Evolutionary conservation across 2,888 invertebrate species (phyloP), one percentile per base, ranked within the genome.

Genomic region (Petrophora chlorosata): DNA sequence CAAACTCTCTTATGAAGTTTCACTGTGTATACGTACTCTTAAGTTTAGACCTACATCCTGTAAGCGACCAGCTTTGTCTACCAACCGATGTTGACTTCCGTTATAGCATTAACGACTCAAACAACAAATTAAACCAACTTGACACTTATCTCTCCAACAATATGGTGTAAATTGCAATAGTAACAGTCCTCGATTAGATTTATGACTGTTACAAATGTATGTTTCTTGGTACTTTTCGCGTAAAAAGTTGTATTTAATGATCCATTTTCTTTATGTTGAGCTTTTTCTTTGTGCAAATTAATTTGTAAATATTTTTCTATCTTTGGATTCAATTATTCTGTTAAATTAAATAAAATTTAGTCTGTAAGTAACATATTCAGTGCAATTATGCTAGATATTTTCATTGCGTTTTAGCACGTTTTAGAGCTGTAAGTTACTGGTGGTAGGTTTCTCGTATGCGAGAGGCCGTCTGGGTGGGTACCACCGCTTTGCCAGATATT

Each of bases 181-280:
- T 46, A 19, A 13, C 35, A 7, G 1, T 49, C 44, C 33, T 38
- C 54, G 65, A 68, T 70, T 61, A 76, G 77, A 84, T 84, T 85
- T 84, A 84, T 79, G 78, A 70, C 69, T 74, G 76, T 70, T 63
- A 73, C 75, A 77, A 84, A 82, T 82, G 73, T 61, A 67, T 73
- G 66, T 70, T 70, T 61, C 53, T 70, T 70, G 70, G 35, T 36
- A 36, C 29, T 41, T 45, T 47, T 35, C 29, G 30, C 28, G 41
- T 41, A 36, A 72, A 74, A 76, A 73, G 70, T 76, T 65, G 57
- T 60, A 58, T 74, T 76, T 79, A 79, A 82, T 79, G 79, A 80
- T 67, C 70, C 68, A 71, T 77, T 78, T 64, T 59, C 67, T 12
- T 38, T 66, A 64, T 65, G 61, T 69, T 63, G 9, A 2, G 10